Percentiles rank a stretch among this genome's conserved stretches.
Evolutionary conservation across 2,888 invertebrate species (phyloP).

Genomic region (Trachelus stipa): DNA sequence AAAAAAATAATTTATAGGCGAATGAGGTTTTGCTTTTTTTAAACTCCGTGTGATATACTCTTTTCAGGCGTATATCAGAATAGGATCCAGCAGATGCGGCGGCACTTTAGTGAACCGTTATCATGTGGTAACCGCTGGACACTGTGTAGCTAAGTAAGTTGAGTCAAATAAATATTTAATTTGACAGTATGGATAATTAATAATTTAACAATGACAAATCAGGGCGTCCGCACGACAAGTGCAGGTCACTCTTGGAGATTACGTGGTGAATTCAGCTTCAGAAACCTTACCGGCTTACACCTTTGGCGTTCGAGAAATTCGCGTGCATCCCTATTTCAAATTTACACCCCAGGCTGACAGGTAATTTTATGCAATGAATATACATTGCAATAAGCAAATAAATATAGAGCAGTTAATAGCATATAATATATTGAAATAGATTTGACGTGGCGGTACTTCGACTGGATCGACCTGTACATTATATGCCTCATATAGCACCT

Average conservation of each 20-base stretch:
- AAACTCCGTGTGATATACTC: slow-evolving; percentile 21
- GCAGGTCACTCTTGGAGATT: slow-evolving; percentile 91
- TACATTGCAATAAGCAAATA: background rate
- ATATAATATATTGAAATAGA: slow-evolving; percentile 57
- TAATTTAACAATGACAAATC: slow-evolving; percentile 12
- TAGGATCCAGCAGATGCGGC: slow-evolving; percentile 94
- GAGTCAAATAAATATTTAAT: slow-evolving; percentile 6
- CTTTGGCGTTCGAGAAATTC: slow-evolving; percentile 90
- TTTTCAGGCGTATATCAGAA: slow-evolving; percentile 84
- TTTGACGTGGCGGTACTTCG: slow-evolving; percentile 92
- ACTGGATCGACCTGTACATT: slow-evolving; percentile 89
- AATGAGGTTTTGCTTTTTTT: slow-evolving; percentile 4
- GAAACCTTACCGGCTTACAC: slow-evolving; percentile 93
- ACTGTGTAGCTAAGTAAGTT: slow-evolving; percentile 84
- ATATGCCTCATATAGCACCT: slow-evolving; percentile 90
- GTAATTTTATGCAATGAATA: slow-evolving; percentile 31
- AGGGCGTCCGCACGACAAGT: slow-evolving; percentile 91
- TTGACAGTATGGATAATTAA: background rate
- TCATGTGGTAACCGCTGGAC: slow-evolving; percentile 94
- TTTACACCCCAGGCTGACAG: slow-evolving; percentile 92
- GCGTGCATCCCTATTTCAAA: slow-evolving; percentile 91
- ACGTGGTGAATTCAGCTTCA: slow-evolving; percentile 93
- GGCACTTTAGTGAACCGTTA: slow-evolving; percentile 91
- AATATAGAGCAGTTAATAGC: background rate
- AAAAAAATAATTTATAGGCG: background rate